Percentiles rank a stretch among this genome's conserved stretches.
Conservation (phyloP, 2,113 vertebrate species). For the Sturnira hondurensis region DNA sequence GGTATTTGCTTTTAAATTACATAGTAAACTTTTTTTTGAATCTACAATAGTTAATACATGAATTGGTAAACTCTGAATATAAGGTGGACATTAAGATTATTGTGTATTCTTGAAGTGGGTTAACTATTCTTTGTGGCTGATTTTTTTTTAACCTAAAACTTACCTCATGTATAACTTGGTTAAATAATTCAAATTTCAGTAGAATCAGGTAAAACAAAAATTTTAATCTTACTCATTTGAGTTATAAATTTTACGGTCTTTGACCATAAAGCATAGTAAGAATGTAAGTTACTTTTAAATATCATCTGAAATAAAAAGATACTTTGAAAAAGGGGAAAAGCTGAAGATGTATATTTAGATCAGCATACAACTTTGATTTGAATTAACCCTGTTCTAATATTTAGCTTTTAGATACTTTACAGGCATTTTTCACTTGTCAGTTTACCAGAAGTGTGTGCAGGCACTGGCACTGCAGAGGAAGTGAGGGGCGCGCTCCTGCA, state of each 20-base stretch:
- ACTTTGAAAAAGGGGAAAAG: constrained; percentile 43
- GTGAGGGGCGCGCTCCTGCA: background rate
- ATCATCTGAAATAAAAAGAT: constrained; percentile 56
- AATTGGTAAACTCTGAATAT: constrained; percentile 77
- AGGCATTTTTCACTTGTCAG: constrained; percentile 18
- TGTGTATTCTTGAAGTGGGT: constrained; percentile 76
- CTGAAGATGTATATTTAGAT: constrained; percentile 54
- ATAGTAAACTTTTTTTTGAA: constrained; percentile 58
- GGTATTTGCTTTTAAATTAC: constrained; percentile 67
- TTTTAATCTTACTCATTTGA: constrained; percentile 74
- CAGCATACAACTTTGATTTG: constrained; percentile 56
- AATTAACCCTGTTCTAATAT: background rate
- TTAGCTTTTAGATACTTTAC: constrained; percentile 49
- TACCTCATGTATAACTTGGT: constrained; percentile 78
- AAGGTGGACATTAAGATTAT: constrained; percentile 80
- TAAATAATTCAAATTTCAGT: constrained; percentile 71
- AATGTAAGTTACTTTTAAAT: constrained; percentile 65
- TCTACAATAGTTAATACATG: constrained; percentile 64
- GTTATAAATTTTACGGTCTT: constrained; percentile 51
- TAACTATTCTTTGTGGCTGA: constrained; percentile 73
- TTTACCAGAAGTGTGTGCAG: background rate
- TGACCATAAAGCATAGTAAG: constrained; percentile 63
- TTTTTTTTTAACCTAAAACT: constrained; percentile 78
- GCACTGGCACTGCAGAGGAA: background rate
- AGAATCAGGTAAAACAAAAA: constrained; percentile 76